A percentile compares a stretch with the other conserved stretches of the same genome.
phyloP scores from a whole-genome alignment of 2,797 vertebrate genomes.

The Rhinogobio ventralis region DNA sequence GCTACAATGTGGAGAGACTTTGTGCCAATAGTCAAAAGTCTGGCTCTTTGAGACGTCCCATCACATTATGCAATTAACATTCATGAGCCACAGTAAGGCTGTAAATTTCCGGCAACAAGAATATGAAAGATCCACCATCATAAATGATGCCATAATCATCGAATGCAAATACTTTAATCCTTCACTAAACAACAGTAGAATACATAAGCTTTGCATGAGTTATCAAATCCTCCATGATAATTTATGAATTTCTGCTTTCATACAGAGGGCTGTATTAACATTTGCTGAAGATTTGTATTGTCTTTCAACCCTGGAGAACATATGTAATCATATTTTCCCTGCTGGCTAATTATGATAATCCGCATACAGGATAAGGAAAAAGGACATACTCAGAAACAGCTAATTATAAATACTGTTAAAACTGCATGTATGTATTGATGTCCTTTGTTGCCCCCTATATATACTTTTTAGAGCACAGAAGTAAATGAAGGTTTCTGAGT shows the following conservation, averaged over 20 bases:
- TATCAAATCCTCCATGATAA: conserved; percentile 13
- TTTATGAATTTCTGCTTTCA: conserved; percentile 9
- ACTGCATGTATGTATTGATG: background rate
- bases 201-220: conserved; percentile 18
- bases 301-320: conserved; percentile 5
- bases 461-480: background rate
- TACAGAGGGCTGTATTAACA: background rate
- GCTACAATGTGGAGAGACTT: conserved; percentile 4
- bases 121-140: conserved; percentile 25
- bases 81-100: conserved; percentile 11
- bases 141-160: background rate
- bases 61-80: conserved; percentile 22
- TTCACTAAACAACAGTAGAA: conserved; percentile 26
- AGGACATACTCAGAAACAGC: background rate
- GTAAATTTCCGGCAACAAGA: conserved; percentile 72
- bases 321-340: conserved; percentile 11
- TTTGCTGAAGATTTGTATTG: conserved; percentile 20
- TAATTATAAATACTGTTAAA: conserved; percentile 7
- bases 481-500: background rate
- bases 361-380: background rate
- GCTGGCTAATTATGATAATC: conserved; percentile 24
- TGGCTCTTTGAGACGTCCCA: background rate
- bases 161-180: conserved; percentile 11
- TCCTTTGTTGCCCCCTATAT: background rate
- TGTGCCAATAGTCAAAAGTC: background rate